Evolutionary conservation across 1,140 invertebrate genomes (phyloP).

Genomic region (Tyrophagus putrescentiae): DNA sequence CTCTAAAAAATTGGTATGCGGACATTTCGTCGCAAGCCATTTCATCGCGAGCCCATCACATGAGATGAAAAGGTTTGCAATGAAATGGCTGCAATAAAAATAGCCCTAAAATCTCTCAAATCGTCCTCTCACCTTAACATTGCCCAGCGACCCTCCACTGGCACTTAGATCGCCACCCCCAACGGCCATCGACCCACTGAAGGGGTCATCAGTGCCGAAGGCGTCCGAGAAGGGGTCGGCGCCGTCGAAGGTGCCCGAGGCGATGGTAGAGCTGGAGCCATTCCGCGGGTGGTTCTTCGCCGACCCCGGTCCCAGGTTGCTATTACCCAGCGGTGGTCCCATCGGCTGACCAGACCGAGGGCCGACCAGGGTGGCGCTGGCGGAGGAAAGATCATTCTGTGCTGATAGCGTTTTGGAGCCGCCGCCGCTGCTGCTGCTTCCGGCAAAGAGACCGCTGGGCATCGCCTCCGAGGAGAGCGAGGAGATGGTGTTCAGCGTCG

Average conservation of each 20-base stretch:
- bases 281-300: constrained; percentile 3
- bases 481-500: constrained; percentile 13
- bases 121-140: too few species aligned
- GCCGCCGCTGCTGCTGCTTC: background rate
- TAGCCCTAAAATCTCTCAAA: too few species aligned
- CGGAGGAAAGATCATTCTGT: background rate
- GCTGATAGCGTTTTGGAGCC: background rate
- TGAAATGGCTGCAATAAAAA: too few species aligned
- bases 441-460: background rate
- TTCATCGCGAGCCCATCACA: too few species aligned
- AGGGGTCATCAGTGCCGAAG: constrained; percentile 13
- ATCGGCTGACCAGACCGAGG: too few species aligned
- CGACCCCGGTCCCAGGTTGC: too few species aligned
- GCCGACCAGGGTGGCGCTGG: background rate
- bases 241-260: constrained; percentile 4
- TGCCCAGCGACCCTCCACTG: too few species aligned
- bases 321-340: too few species aligned
- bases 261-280: background rate
- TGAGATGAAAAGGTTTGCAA: too few species aligned
- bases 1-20: too few species aligned
- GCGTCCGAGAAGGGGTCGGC: constrained; percentile 14
- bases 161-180: too few species aligned
- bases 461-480: constrained; percentile 7
- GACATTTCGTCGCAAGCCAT: too few species aligned
- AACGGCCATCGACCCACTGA: background rate